Percentiles rank a stretch among this genome's conserved stretches.
phyloP scores from a whole-genome alignment of 2,797 vertebrate genomes.

The Coregonus suidteri region DNA sequence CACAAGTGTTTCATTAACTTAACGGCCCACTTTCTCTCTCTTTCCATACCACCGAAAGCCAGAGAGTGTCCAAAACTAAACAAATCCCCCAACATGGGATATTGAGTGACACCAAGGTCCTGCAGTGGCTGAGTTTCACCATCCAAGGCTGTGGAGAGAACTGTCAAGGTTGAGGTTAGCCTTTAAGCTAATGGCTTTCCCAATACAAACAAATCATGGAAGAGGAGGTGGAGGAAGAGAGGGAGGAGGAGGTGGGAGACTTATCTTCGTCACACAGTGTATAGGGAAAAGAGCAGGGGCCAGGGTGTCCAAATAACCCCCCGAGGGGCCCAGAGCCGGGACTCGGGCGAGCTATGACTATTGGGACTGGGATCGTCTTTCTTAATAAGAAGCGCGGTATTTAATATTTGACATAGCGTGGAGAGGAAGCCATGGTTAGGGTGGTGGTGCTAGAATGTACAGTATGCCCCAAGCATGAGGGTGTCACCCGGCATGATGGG shows the following conservation, averaged over 20 bases:
- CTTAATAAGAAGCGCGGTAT: constrained; percentile 48
- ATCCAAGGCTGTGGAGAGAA: constrained; percentile 41
- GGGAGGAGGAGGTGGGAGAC: not conserved
- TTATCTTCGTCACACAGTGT: no score
- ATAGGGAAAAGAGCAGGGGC: no score
- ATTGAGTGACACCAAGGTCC: constrained; percentile 27
- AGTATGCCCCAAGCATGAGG: constrained; percentile 37
- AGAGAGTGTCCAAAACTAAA: constrained; percentile 22
- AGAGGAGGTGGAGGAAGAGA: not conserved
- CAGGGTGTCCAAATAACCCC: not conserved
- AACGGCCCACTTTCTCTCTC: constrained; percentile 29
- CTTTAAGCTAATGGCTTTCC: constrained; percentile 35
- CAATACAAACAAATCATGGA: constrained; percentile 34
- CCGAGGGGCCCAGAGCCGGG: not conserved
- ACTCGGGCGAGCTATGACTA: not conserved
- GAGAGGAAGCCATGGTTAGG: constrained; percentile 55
- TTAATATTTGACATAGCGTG: constrained; percentile 57
- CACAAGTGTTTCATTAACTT: constrained; percentile 62
- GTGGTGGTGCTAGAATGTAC: constrained; percentile 49
- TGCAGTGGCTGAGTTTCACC: constrained; percentile 19
- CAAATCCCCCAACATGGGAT: constrained; percentile 10
- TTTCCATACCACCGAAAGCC: not conserved
- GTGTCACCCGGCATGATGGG: constrained; percentile 38
- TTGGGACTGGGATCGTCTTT: constrained; percentile 39
- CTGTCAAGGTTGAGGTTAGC: constrained; percentile 38